Conservation (phyloP, 2,888 invertebrate genomes). For the Catocala fraxini region DNA sequence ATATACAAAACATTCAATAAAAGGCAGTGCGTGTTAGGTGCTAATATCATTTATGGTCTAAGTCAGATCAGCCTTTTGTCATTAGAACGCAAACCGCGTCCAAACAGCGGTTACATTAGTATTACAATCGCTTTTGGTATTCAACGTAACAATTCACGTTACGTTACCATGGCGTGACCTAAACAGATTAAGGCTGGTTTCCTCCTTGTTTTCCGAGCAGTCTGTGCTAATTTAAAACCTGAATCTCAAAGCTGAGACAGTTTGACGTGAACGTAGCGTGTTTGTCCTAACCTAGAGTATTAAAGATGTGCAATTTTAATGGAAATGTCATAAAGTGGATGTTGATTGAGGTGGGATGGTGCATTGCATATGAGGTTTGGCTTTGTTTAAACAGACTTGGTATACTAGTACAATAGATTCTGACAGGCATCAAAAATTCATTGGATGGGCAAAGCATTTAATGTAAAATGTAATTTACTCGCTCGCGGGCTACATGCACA, state of each 20-base stretch:
- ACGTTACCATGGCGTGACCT: slow-evolving; percentile 66
- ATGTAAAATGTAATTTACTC: too few relatives aligned
- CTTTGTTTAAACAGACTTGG: slow-evolving; percentile 2
- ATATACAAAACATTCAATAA: slow-evolving; percentile 28
- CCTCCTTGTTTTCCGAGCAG: slow-evolving; percentile 68
- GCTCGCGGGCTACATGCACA: too few relatives aligned
- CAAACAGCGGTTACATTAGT: slow-evolving; percentile 22
- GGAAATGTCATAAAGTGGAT: slow-evolving; percentile 48
- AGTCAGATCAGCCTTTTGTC: slow-evolving; percentile 33
- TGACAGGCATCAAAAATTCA: too few relatives aligned
- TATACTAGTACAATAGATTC: too few relatives aligned
- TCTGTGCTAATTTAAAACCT: slow-evolving; percentile 79
- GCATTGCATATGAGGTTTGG: slow-evolving; percentile 25
- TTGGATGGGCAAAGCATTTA: too few relatives aligned
- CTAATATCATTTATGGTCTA: slow-evolving; percentile 34
- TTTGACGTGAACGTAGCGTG: slow-evolving; percentile 78
- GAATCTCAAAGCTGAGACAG: slow-evolving; percentile 75
- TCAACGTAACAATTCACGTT: slow-evolving; percentile 49
- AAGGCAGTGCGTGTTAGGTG: slow-evolving; percentile 33
- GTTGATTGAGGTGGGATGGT: slow-evolving; percentile 26
- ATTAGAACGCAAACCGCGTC: slow-evolving; percentile 34
- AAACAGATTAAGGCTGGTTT: slow-evolving; percentile 66
- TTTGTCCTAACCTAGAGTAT: slow-evolving; percentile 59
- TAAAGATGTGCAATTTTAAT: slow-evolving; percentile 48
- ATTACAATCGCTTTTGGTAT: slow-evolving; percentile 23